Evolutionary conservation across 2,888 invertebrate genomes (phyloP), one percentile per base, ranked within the genome.

Genomic region (Malthinus seriepunctatus): DNA sequence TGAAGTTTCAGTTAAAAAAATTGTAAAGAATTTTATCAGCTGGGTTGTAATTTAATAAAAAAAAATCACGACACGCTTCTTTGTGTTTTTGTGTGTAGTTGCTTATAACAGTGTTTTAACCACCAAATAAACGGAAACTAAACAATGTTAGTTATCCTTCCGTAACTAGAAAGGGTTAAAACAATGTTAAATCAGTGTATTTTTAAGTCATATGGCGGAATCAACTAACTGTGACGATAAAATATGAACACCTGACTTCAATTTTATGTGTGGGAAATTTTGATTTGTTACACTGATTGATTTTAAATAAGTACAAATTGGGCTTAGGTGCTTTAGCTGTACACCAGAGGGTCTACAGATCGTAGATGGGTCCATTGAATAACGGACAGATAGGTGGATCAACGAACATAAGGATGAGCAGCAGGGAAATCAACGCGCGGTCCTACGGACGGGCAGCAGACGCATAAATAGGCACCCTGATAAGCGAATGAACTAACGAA

Each of bases 61-160:
- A 62, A 60, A 66, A 67, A 65, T 67, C 64, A 64, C 70, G 72
- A 71, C 69, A 69, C 69, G 67, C 64, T 73, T 66, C 69, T 72
- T 73, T 72, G 72, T 70, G 69, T 66, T n/a, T n/a, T n/a, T n/a
- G n/a, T n/a, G n/a, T n/a, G n/a, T 69, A 63, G 69, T 71, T 71
- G 70, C 66, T 68, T 68, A 67, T 65, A 69, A 70, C 66, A 70
- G 70, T 69, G 67, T 70, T 71, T 69, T 63, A 69, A 69, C 65
- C 68, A 67, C 65, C 67, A 67, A 55, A 63, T 71, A 71, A 72
- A 71, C 73, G 73, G 73, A 74, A 73, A 67, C 70, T 62, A 66
- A 68, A 73, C 73, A 74, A 74, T 69, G 71, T 71, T 46, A 67
- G 63, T 65, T 70, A 70, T 65, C 69, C 71, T 71, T 72, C 71